Evolutionary conservation across 2,797 vertebrate genomes (phyloP), one percentile per base, ranked within the genome.

Genomic region (Triplophysa bombifrons): DNA sequence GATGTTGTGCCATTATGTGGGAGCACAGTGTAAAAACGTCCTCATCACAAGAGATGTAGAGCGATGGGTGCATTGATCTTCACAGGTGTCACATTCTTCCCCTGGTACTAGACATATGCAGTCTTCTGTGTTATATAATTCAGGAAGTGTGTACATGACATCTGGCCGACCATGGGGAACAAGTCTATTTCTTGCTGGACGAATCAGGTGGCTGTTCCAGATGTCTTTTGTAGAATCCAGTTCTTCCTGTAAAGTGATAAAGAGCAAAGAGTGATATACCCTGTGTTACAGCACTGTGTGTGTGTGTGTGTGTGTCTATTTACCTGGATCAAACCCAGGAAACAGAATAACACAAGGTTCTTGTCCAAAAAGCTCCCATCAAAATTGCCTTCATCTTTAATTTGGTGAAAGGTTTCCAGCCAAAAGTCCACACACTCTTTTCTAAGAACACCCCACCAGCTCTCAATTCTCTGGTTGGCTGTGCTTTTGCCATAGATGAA

Each of bases 381-480:
- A 55, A 79, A 72, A 4, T 60, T 4, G 13, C 76, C 56, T 44
- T 77, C 65, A 46, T 77, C 22, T 69, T 77, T 79, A 5, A 72
- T 41, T 50, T 27, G 4, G 17, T 38, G 34, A 9, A 78, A 27
- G 12, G 25, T 25, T 11, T 78, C 16, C 10, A 74, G 14, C 53
- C 78, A 80, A 12, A 58, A 73, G 7, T 80, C 71, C 34, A 74
- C 64, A 51, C 61, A 64, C 48, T 56, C 56, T 80, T 72, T 72
- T 30, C 34, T 34, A 20, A 68, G 38, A 63, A 64, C 4, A 38
- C 77, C 69, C 77, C 77, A 79, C 77, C 69, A 65, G 50, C 77
- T 81, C 46, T 81, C 64, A 8, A 61, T 81, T 69, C 56, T 63
- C n/a, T 68, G 78, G 20, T 74, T 80, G n/a, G 13, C 48, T 22